Base-by-base conservation (phyloP, 2,888 invertebrate genomes). In the Microctonus aethiopoides region DNA sequence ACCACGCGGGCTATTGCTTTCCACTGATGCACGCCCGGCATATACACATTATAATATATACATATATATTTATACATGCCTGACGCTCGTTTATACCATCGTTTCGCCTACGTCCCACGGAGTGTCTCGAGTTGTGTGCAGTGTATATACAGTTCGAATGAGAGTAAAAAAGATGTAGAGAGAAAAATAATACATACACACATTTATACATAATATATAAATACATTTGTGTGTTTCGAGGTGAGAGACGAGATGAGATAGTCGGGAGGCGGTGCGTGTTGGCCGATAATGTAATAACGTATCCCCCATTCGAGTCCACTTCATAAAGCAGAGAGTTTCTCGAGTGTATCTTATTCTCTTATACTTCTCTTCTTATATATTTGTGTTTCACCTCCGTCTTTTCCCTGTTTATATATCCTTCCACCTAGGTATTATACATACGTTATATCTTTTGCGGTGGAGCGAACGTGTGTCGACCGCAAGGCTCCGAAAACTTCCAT, bases 281-380 rank as follows among this genome's bases (percentile, higher is more conserved):
- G 78, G 66, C 77, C 78, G 83, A 83, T 84, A 83, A 81, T 83
- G 83, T 81, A 83, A 82, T 83, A 84, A 83, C 81, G 82, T 81
- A 82, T 81, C 75, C 77, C 16, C 72, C 77, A 74, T 79, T 72
- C 75, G 77, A 77, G 82, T 81, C 84, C 76, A 85, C 83, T 86
- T 83, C 85, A 84, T 85, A 85, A 86, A 86, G 80, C 79, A 82
- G 78, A 82, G 78, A 59, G 65, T 29, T 29, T 54, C 64, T 51
- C 63, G 62, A 32, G 52, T 52, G 51, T 67, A 54, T 66, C 69
- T 54, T 68, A 54, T 54, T 62, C 32, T 68, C 71, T 36, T 57
- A 67, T 24, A n/a, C 24, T n/a, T n/a, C n/a, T n/a, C n/a, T 26
- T 57, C 36, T 46, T 22, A 51, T n/a, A 59, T 32, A n/a, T 41